These are phyloP conservation scores for Poicephalus meyeri DNA, from an alignment of 2,113 vertebrate genomes.

Conservation along the genomic window DNA sequence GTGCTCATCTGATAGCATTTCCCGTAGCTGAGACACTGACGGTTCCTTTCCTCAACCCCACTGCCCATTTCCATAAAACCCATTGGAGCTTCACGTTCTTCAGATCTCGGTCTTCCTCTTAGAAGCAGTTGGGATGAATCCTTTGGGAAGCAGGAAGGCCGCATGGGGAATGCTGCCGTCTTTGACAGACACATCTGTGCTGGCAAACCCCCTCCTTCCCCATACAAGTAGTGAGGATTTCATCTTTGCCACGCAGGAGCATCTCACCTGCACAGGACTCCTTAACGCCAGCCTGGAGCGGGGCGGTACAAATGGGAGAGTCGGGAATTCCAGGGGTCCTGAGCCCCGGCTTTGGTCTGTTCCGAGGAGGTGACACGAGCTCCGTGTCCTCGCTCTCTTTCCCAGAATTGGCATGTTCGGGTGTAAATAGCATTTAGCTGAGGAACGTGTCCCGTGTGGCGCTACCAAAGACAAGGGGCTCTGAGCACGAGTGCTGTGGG, in stretches of 20 bases:
- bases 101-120: neutral
- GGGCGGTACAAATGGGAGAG: neutral
- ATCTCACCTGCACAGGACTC: neutral
- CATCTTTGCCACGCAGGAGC: neutral
- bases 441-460: accelerated
- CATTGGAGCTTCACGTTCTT: neutral
- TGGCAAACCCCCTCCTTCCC: neutral
- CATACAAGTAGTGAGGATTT: neutral
- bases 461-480: neutral
- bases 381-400: neutral
- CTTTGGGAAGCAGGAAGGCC: neutral
- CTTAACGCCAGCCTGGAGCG: neutral
- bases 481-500: accelerated
- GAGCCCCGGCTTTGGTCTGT: neutral
- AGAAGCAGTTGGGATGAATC: neutral
- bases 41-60: neutral
- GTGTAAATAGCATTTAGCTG: neutral
- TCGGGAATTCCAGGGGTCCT: neutral
- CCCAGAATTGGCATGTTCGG: neutral
- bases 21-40: neutral
- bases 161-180: neutral
- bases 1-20: neutral
- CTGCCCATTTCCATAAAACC: neutral
- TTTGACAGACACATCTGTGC: neutral
- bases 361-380: neutral